phyloP scores from a whole-genome alignment of 1,140 invertebrate species.

The Mercenaria mercenaria region DNA sequence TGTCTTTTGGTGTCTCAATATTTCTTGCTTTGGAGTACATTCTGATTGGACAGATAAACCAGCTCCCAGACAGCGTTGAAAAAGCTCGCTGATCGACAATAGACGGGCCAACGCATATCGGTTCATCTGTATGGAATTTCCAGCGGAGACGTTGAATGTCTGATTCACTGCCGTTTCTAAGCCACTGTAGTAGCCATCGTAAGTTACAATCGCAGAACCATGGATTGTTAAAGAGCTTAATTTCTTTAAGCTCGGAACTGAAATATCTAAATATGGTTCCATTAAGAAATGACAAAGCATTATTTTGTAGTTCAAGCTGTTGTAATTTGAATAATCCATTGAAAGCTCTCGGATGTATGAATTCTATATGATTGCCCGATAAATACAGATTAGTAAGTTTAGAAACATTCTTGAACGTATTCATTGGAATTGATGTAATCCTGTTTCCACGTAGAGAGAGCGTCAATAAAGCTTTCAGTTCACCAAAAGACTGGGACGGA shows the following conservation, averaged over 20 bases:
- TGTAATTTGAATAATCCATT: constrained; percentile 70
- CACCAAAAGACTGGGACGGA: constrained; percentile 73
- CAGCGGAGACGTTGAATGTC: constrained; percentile 61
- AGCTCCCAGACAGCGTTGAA: constrained; percentile 40
- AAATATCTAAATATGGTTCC: constrained; percentile 67
- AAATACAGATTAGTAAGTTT: constrained; percentile 76
- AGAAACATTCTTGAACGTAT: constrained; percentile 72
- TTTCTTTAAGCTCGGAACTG: constrained; percentile 47
- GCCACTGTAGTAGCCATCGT: constrained; percentile 79
- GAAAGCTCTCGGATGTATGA: constrained; percentile 74
- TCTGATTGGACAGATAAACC: constrained; percentile 69
- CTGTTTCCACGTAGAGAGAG: constrained; percentile 78
- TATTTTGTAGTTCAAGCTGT: constrained; percentile 77
- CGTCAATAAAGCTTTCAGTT: constrained; percentile 64
- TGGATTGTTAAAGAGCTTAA: constrained; percentile 80
- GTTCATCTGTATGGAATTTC: constrained; percentile 64
- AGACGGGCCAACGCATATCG: constrained; percentile 71
- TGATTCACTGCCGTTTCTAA: constrained; percentile 62
- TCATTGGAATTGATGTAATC: constrained; percentile 70
- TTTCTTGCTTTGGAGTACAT: constrained; percentile 74
- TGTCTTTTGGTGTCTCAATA: constrained; percentile 48
- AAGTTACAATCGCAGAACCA: constrained; percentile 83
- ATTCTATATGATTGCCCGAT: constrained; percentile 75
- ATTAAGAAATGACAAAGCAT: constrained; percentile 72
- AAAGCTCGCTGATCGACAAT: constrained; percentile 61